A percentile compares a stretch with the other conserved stretches of the same genome.
phyloP scores from a whole-genome alignment of 2,888 invertebrate species.

The Diplazon laetatorius region DNA sequence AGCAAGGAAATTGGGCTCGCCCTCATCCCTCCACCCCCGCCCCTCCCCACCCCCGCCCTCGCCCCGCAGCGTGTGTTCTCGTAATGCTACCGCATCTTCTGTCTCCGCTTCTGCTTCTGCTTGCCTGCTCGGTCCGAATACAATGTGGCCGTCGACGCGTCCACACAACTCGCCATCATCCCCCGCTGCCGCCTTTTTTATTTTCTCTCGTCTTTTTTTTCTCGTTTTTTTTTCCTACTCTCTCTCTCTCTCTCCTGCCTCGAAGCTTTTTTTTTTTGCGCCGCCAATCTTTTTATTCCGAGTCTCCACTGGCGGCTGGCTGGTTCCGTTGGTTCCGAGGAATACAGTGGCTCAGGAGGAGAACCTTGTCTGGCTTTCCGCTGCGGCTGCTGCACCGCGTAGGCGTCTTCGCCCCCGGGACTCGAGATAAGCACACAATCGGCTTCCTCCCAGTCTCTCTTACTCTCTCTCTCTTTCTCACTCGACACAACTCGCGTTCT shows the following conservation, averaged over 20 bases:
- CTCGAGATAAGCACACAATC: slow-evolving; percentile 56
- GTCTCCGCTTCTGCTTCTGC: slow-evolving; percentile 4
- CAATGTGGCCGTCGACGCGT: slow-evolving; percentile 60
- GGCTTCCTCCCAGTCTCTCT: slow-evolving; percentile 54
- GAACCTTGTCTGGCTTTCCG: slow-evolving; percentile 29
- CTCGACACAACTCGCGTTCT: slow-evolving; percentile 38
- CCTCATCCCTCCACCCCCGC: too few relatives aligned
- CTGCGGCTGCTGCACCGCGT: slow-evolving; percentile 40
- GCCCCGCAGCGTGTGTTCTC: slow-evolving; percentile 43
- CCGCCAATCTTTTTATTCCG: slow-evolving; percentile 73
- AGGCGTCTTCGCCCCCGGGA: slow-evolving; percentile 49
- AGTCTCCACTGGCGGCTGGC: slow-evolving; percentile 61
- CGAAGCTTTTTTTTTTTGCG: too few relatives aligned
- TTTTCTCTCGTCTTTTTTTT: slow-evolving; percentile 30
- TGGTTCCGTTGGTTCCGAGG: slow-evolving; percentile 53
- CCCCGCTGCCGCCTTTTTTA: slow-evolving; percentile 25
- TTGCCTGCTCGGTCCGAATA: slow-evolving; percentile 48
- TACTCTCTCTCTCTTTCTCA: too few relatives aligned
- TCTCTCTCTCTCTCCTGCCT: too few relatives aligned
- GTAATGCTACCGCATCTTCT: slow-evolving; percentile 53
- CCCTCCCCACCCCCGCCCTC: too few relatives aligned
- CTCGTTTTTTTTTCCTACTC: too few relatives aligned
- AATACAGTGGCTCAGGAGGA: slow-evolving; percentile 42
- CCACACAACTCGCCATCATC: slow-evolving; percentile 49
- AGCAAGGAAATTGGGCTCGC: slow-evolving; percentile 59